These are phyloP conservation scores for Noctilio leporinus DNA, from an alignment of 2,113 vertebrate genomes.

Conservation along the genomic window DNA sequence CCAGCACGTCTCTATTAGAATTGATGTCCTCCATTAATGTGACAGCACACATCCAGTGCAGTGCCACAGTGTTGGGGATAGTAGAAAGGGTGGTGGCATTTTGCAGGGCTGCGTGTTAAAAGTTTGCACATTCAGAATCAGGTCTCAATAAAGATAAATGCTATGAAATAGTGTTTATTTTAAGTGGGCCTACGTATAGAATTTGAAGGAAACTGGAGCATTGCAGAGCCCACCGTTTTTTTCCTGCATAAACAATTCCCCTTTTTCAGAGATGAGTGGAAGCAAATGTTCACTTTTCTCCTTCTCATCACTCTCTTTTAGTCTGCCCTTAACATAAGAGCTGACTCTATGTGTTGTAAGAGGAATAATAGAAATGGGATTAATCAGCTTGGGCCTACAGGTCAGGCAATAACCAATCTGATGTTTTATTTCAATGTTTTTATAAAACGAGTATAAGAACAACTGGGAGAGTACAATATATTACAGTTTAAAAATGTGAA, in stretches of 20 bases:
- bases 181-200: not conserved
- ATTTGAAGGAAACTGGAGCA: not conserved
- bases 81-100: not conserved
- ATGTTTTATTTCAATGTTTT: slow-evolving; percentile 53
- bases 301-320: not conserved
- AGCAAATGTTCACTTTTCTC: not conserved
- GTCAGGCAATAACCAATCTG: not conserved
- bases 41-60: slow-evolving; percentile 39
- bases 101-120: not conserved
- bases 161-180: slow-evolving; percentile 28
- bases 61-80: not conserved
- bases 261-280: slow-evolving; percentile 1
- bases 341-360: not conserved
- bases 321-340: not conserved
- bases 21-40: slow-evolving; percentile 66
- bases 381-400: not conserved
- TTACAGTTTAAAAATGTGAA: not conserved
- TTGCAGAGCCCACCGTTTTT: not conserved
- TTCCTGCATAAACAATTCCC: not conserved
- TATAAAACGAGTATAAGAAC: not conserved
- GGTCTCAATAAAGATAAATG: not conserved
- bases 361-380: not conserved
- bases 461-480: not conserved
- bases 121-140: slow-evolving; percentile 10
- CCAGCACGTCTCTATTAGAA: slow-evolving; percentile 60